Evolutionary conservation across 2,888 invertebrate species (phyloP), one percentile per base, ranked within the genome.

Genomic region (Phymatocera aterrima): DNA sequence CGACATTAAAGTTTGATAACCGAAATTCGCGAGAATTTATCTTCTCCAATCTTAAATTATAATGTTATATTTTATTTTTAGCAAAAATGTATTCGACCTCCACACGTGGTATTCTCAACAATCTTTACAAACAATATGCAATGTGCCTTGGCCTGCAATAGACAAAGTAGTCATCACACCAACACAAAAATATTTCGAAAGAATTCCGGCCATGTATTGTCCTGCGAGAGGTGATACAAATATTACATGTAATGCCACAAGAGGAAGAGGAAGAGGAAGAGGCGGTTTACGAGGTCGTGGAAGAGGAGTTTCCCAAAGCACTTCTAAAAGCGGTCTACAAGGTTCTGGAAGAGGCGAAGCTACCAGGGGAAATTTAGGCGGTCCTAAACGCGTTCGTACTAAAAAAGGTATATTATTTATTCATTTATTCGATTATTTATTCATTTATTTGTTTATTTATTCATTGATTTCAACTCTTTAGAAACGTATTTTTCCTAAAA

Each of bases 131-230:
- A 87, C 82, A n/a, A 78, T 83, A 80, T 81, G 83, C 1, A 83
- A 80, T 79, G 5, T 80, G 6, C 78, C 85, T 5, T 88, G 88
- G 88, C 85, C 86, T 21, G 54, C 77, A n/a, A 64, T 88, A 34
- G 87, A 88, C 77, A 86, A 80, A 80, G 79, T 75, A 15, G 78
- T 86, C n/a, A 61, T 82, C 18, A 86, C 85, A 15, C 88, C 87
- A 21, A 61, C 78, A 40, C 77, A 74, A 0, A 82, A 78, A 18
- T 61, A 8, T 24, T 84, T 82, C 77, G 79, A 83, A 6, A 83
- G 82, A 79, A 85, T 87, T 86, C 87, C 87, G 24, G 86, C 84
- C n/a, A 84, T 84, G 83, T 88, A 84, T 79, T 18, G 79, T 78
- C 82, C 82, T 61, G 43, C 40, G n/a, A 75, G 31, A 57, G 37